A percentile compares a stretch with the other conserved stretches of the same genome.
phyloP scores from a whole-genome alignment of 1,140 invertebrate genomes.

The Thalassaphorura encarpata region DNA sequence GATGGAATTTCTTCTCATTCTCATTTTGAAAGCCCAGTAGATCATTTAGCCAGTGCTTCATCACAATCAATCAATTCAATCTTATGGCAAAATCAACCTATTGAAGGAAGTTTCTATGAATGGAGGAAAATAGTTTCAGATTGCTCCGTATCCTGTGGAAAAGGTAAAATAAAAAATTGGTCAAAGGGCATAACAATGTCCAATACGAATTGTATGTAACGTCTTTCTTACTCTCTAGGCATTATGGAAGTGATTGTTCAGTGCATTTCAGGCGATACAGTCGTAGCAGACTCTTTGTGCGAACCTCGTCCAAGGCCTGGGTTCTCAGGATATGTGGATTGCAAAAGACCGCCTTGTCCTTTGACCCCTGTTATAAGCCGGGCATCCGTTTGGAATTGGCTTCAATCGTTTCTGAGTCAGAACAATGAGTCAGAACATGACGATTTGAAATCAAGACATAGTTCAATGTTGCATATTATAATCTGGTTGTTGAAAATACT shows the following conservation, averaged over 20 bases:
- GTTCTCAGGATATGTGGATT: slow-evolving; percentile 19
- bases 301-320: slow-evolving; percentile 15
- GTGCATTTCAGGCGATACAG: slow-evolving; percentile 25
- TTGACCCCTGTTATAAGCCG: too few relatives aligned
- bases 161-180: slow-evolving; percentile 13
- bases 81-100: too few relatives aligned
- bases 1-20: too few relatives aligned
- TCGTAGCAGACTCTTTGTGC: slow-evolving; percentile 21
- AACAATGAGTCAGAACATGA: too few relatives aligned
- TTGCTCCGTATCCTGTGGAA: slow-evolving; percentile 27
- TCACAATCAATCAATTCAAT: slow-evolving; percentile 1
- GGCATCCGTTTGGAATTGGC: too few relatives aligned
- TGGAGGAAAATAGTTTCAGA: slow-evolving; percentile 30
- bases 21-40: too few relatives aligned
- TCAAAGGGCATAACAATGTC: not conserved
- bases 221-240: slow-evolving; percentile 9
- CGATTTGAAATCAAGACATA: too few relatives aligned
- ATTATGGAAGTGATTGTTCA: slow-evolving; percentile 29
- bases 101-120: slow-evolving; percentile 31
- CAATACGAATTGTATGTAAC: not conserved
- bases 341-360: slow-evolving; percentile 10
- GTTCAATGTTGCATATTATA: too few relatives aligned
- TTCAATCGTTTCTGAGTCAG: too few relatives aligned
- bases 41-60: too few relatives aligned
- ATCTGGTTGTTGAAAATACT: too few relatives aligned